These are phyloP conservation scores for Prietella phreatophila DNA, from an alignment of 2,113 vertebrate genomes.

Conservation along the genomic window DNA sequence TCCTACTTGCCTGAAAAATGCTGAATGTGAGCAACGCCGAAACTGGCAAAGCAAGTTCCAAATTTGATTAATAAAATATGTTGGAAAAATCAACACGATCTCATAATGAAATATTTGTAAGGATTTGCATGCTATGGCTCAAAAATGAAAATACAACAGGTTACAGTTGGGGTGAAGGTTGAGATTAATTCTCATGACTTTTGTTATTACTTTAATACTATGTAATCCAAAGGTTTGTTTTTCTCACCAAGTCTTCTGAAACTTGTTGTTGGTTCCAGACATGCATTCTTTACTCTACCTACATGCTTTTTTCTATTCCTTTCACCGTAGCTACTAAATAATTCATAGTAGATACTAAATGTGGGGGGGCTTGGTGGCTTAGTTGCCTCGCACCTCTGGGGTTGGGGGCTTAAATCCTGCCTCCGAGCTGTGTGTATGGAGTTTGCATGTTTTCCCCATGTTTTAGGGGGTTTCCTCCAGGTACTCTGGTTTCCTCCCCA, in stretches of 20 bases:
- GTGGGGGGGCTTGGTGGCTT: no score
- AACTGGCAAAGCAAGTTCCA: not conserved
- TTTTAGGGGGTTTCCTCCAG: no score
- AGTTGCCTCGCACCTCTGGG: no score
- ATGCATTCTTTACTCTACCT: not conserved
- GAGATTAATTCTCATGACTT: not conserved
- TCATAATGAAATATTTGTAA: not conserved
- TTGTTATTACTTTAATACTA: not conserved
- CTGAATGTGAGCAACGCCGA: not conserved
- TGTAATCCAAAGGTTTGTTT: not conserved
- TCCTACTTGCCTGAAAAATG: not conserved
- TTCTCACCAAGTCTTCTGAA: not conserved
- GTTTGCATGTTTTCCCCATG: no score
- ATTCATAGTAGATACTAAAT: not conserved
- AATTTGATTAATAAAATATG: constrained; percentile 5
- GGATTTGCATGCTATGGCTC: not conserved
- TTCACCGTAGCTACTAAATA: not conserved
- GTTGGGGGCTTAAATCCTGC: no score
- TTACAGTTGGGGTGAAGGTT: not conserved
- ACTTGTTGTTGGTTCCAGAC: not conserved
- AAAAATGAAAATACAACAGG: not conserved
- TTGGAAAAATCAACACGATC: not conserved
- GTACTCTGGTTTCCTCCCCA: no score
- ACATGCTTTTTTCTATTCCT: not conserved
- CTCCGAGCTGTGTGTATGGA: no score